phyloP scores from a whole-genome alignment of 2,113 vertebrate genomes.

The Protobothrops flavoviridis region DNA sequence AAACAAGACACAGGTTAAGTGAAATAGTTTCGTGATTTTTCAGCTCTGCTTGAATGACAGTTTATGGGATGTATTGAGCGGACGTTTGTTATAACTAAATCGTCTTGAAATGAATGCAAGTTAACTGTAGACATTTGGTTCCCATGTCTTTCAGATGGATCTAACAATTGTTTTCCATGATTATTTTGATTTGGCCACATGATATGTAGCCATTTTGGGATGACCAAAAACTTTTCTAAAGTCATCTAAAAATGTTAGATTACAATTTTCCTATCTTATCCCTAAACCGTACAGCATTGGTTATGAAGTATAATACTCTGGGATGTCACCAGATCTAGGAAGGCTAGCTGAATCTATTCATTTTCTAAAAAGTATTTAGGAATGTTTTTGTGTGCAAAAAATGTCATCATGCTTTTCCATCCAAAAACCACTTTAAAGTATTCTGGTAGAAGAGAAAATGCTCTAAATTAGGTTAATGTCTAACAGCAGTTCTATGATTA shows the following conservation, averaged over 20 bases:
- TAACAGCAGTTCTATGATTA: constrained; percentile 63
- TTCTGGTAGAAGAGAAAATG: constrained; percentile 62
- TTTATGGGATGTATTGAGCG: not conserved
- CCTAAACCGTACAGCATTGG: not conserved
- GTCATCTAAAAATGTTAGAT: not conserved
- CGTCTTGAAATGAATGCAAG: not conserved
- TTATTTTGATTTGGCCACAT: not conserved
- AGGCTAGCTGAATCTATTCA: constrained; percentile 51
- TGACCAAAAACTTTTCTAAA: not conserved
- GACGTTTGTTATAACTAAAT: not conserved
- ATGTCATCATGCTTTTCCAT: constrained; percentile 64
- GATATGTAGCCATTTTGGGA: constrained; percentile 42
- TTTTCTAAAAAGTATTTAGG: constrained; percentile 59
- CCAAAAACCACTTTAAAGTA: constrained; percentile 64
- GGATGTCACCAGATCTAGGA: not conserved
- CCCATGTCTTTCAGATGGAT: not conserved
- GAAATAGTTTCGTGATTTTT: not conserved
- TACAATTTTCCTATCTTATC: not conserved
- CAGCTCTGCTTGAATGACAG: not conserved
- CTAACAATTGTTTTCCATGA: constrained; percentile 1
- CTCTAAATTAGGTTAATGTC: constrained; percentile 69
- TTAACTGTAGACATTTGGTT: not conserved
- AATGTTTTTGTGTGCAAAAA: constrained; percentile 61
- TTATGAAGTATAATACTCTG: not conserved
- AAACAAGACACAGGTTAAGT: not conserved